These are phyloP conservation scores for Lycia hirtaria DNA, from an alignment of 2,888 invertebrate species.

Conservation along the genomic window DNA sequence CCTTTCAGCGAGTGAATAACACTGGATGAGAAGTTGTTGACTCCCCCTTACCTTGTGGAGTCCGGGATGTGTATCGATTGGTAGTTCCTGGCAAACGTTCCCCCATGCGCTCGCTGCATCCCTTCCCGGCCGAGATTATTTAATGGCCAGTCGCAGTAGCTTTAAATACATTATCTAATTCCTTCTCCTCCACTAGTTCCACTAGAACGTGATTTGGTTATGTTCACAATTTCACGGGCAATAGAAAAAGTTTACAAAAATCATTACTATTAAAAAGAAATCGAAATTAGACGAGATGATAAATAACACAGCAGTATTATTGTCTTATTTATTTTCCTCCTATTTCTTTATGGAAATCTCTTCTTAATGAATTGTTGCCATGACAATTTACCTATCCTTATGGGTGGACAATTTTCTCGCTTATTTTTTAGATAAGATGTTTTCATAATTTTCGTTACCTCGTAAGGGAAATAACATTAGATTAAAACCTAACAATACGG, in stretches of 20 bases:
- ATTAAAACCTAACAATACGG: too few species aligned
- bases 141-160: slow-evolving; percentile 16
- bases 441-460: too few species aligned
- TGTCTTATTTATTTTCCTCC: background rate
- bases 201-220: too few species aligned
- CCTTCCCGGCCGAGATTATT: slow-evolving; percentile 43
- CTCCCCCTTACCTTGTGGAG: slow-evolving; percentile 1
- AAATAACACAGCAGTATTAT: background rate
- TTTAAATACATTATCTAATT: background rate
- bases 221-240: background rate
- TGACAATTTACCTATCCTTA: background rate
- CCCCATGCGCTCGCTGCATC: slow-evolving; percentile 68
- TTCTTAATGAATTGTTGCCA: background rate
- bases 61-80: slow-evolving; percentile 64
- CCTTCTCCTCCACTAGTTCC: background rate
- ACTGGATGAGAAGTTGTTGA: slow-evolving; percentile 31
- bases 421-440: too few species aligned
- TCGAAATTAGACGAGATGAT: background rate
- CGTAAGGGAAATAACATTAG: too few species aligned
- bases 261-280: too few species aligned
- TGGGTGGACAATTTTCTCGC: background rate
- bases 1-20: slow-evolving; percentile 17
- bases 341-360: background rate
- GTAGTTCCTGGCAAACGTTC: slow-evolving; percentile 65
- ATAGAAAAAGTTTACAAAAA: too few species aligned